Evolutionary conservation across 1,140 invertebrate species (phyloP).

Genomic region (Ericerus pela): DNA sequence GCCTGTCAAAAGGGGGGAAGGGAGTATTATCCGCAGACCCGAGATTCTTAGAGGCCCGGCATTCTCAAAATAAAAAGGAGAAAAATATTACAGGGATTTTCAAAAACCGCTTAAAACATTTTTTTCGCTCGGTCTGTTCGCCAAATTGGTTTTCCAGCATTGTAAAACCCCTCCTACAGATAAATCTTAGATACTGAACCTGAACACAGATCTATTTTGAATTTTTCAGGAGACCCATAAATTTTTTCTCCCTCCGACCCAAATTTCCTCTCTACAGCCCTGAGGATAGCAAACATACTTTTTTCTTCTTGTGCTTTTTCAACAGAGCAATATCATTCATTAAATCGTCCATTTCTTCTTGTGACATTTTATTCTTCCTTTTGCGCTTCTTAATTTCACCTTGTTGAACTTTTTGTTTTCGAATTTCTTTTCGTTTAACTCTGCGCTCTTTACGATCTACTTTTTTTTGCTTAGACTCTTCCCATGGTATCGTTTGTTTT

Average conservation of each 20-base stretch:
- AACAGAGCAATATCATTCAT: constrained; percentile 65
- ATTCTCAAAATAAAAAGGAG: too few relatives aligned
- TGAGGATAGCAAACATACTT: constrained; percentile 36
- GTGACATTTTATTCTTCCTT: constrained; percentile 38
- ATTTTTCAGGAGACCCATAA: constrained; percentile 25
- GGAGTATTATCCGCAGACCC: constrained; percentile 10
- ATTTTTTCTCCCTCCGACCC: too few relatives aligned
- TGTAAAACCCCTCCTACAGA: too few relatives aligned
- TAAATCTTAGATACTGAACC: too few relatives aligned
- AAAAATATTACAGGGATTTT: constrained; percentile 16
- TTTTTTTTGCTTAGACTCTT: constrained; percentile 59
- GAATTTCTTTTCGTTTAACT: constrained; percentile 40
- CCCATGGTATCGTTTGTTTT: constrained; percentile 58
- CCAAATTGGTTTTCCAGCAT: constrained; percentile 8
- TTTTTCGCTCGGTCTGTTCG: constrained; percentile 11
- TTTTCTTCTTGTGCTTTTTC: constrained; percentile 79
- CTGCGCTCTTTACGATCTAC: constrained; percentile 44
- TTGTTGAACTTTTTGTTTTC: constrained; percentile 34
- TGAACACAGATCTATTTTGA: constrained; percentile 3
- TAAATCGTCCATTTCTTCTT: constrained; percentile 70
- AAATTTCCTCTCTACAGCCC: too few relatives aligned
- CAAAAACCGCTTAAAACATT: constrained; percentile 13
- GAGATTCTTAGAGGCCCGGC: too few relatives aligned
- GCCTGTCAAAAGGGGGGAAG: constrained; percentile 7
- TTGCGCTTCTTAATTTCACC: constrained; percentile 33